A percentile compares a stretch with the other conserved stretches of the same genome.
These are phyloP conservation scores for Baryphthengus martii DNA, from an alignment of 2,113 vertebrate species.

Conservation along the genomic window DNA sequence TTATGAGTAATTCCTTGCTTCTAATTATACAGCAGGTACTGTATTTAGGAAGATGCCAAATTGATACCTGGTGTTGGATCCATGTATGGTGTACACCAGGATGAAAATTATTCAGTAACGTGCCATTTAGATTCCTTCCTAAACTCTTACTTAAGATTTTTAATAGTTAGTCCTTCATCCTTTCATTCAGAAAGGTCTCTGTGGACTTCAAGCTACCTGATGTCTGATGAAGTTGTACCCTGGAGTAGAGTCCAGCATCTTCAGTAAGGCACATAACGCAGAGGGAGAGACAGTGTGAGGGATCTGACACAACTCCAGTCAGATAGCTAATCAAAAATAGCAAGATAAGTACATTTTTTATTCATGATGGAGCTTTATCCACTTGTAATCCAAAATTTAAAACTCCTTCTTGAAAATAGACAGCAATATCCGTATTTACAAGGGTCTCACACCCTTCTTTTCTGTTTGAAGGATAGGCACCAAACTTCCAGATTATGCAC, in stretches of 20 bases:
- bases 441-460: not conserved
- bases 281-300: fast-evolving
- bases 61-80: not conserved
- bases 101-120: not conserved
- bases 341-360: not conserved
- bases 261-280: fast-evolving
- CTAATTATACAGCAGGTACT: not conserved
- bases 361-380: not conserved
- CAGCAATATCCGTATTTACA: not conserved
- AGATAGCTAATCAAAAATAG: not conserved
- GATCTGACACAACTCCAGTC: not conserved
- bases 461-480: not conserved
- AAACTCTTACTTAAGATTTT: not conserved
- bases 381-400: not conserved
- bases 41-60: not conserved
- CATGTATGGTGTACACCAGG: not conserved
- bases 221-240: not conserved
- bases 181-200: not conserved
- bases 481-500: not conserved
- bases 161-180: not conserved
- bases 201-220: not conserved
- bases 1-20: not conserved
- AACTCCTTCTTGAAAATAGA: not conserved
- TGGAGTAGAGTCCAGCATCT: not conserved
- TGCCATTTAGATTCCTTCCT: not conserved